Percentiles rank a stretch among this genome's conserved stretches.
Conservation (phyloP, 2,113 vertebrate genomes). For the Thryonomys swinderianus region DNA sequence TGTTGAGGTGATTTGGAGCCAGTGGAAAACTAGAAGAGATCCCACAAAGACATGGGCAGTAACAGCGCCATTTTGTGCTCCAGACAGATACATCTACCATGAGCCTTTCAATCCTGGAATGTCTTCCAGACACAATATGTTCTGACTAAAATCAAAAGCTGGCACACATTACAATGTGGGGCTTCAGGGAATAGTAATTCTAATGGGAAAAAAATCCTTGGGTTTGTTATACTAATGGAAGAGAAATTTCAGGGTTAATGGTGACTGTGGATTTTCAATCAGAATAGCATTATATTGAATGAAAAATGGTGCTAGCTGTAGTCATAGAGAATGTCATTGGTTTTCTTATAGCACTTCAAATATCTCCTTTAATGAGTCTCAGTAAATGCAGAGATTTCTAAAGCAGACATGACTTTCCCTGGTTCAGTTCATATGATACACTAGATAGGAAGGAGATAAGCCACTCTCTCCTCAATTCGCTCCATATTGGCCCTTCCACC, state of each 20-base stretch:
- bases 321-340: neutral
- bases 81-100: neutral
- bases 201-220: conserved; percentile 29
- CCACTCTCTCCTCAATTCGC: neutral
- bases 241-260: conserved; percentile 48
- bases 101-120: neutral
- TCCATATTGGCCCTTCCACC: neutral
- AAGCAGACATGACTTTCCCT: neutral
- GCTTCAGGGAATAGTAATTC: conserved; percentile 33
- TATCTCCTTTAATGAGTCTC: neutral
- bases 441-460: neutral
- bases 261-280: conserved; percentile 51
- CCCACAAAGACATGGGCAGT: neutral
- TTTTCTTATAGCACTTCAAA: conserved; percentile 36
- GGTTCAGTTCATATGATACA: neutral
- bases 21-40: neutral
- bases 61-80: neutral
- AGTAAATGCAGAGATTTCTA: conserved; percentile 37
- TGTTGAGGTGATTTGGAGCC: neutral
- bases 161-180: neutral
- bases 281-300: conserved; percentile 35
- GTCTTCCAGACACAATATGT: neutral
- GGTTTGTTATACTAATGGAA: conserved; percentile 19
- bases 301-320: conserved; percentile 54
- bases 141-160: neutral